Percentiles rank a stretch among this genome's conserved stretches.
phyloP scores from a whole-genome alignment of 2,888 invertebrate species.

The Neocrepidodera transversa region DNA sequence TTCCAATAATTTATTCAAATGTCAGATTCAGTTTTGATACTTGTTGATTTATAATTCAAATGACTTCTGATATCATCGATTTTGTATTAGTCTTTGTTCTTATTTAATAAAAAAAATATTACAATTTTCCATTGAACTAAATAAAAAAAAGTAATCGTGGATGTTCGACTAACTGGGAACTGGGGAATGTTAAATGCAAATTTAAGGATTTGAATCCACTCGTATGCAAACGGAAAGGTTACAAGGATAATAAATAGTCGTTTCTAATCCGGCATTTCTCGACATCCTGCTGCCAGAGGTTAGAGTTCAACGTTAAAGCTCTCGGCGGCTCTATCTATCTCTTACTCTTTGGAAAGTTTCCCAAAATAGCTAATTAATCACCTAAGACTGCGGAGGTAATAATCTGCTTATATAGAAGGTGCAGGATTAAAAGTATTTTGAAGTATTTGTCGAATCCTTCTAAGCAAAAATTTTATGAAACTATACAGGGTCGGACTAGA shows the following conservation, averaged over 20 bases:
- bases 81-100: too few species aligned
- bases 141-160: too few species aligned
- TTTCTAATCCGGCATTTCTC: constrained; percentile 14
- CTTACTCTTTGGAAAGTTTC: not conserved
- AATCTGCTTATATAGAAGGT: not conserved
- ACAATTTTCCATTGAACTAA: too few species aligned
- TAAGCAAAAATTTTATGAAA: too few species aligned
- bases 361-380: not conserved
- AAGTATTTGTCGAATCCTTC: too few species aligned
- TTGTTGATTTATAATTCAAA: not conserved
- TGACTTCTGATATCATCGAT: not conserved
- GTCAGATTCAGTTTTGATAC: constrained; percentile 1
- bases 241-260: constrained; percentile 12
- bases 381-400: not conserved
- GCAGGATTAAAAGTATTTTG: too few species aligned
- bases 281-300: constrained; percentile 1
- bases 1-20: not conserved
- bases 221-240: constrained; percentile 11
- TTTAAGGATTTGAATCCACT: constrained; percentile 2
- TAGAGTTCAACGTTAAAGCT: constrained; percentile 1
- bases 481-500: too few species aligned
- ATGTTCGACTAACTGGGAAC: too few species aligned
- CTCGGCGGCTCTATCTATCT: not conserved
- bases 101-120: too few species aligned
- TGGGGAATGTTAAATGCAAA: constrained; percentile 20